These are phyloP conservation scores for Syngnathoides biaculeatus DNA, from an alignment of 2,113 vertebrate genomes.

Conservation along the genomic window DNA sequence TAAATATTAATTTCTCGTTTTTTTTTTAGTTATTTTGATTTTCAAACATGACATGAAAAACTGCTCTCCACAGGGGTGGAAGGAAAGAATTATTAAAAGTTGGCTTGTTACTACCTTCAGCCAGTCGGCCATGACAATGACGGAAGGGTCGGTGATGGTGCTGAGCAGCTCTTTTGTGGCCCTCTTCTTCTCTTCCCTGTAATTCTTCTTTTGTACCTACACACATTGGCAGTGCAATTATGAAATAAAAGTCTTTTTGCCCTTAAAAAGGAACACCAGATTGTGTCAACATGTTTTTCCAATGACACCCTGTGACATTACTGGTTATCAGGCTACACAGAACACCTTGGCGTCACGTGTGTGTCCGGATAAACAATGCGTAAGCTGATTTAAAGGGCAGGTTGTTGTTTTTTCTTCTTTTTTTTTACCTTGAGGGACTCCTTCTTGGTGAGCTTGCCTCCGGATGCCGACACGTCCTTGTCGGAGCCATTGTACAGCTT, in stretches of 20 bases:
- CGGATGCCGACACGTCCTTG: conserved; percentile 84
- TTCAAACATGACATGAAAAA: no score
- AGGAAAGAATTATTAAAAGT: not conserved
- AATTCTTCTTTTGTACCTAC: conserved; percentile 99
- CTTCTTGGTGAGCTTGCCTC: conserved; percentile 97
- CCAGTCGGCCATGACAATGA: conserved; percentile 98
- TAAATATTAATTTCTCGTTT: no score
- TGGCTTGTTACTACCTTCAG: conserved; percentile 78
- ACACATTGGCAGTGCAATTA: not conserved
- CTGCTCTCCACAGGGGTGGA: no score
- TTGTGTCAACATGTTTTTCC: not conserved
- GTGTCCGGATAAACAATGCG: conserved; percentile 10
- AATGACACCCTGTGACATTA: not conserved
- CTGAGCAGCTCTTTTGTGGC: conserved; percentile 97
- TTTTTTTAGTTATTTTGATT: no score
- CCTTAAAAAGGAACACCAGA: not conserved
- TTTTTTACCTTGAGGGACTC: conserved; percentile 96
- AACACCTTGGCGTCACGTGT: conserved; percentile 1
- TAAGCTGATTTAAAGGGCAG: not conserved
- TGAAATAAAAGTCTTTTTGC: not conserved
- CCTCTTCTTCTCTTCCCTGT: conserved; percentile 96
- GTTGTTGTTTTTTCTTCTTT: no score
- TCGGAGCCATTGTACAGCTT: conserved; percentile 99
- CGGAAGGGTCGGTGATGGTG: conserved; percentile 95
- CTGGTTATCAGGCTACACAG: not conserved